Evolutionary conservation across 2,797 vertebrate species (phyloP).

Genomic region (Synanceia verrucosa): DNA sequence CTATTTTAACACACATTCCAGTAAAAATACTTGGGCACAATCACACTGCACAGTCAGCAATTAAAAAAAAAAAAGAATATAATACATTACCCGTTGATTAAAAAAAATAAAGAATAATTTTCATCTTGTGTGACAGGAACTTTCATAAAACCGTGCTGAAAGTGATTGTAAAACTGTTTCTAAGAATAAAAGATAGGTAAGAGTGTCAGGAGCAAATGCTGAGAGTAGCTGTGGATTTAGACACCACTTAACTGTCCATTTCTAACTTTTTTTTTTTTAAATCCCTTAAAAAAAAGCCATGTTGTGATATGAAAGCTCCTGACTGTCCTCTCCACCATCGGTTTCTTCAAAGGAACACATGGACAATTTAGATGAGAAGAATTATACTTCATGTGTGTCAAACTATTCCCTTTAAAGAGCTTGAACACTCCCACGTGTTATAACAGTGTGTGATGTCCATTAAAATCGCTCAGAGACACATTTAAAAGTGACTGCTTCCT

Average conservation of each 20-base stretch:
- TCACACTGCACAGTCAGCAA: slow-evolving; percentile 3
- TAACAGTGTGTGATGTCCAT: slow-evolving; percentile 17
- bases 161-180: slow-evolving; percentile 1
- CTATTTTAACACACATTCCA: neutral
- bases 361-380: neutral
- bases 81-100: neutral
- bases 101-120: neutral
- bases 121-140: neutral
- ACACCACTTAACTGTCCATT: neutral
- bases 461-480: slow-evolving; percentile 28
- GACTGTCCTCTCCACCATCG: neutral
- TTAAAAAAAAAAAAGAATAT: neutral
- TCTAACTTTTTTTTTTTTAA: neutral
- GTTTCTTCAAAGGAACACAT: neutral
- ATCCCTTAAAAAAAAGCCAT: neutral
- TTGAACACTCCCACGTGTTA: neutral
- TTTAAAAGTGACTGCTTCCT: slow-evolving; percentile 8
- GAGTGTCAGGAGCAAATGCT: neutral
- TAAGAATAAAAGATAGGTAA: neutral
- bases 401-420: slow-evolving; percentile 11
- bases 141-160: neutral
- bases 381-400: neutral
- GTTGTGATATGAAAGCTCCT: neutral
- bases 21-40: slow-evolving; percentile 39
- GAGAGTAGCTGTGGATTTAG: neutral